Evolutionary conservation across 2,888 invertebrate genomes (phyloP), one percentile per base, ranked within the genome.

Genomic region (Steinernema carpocapsae): DNA sequence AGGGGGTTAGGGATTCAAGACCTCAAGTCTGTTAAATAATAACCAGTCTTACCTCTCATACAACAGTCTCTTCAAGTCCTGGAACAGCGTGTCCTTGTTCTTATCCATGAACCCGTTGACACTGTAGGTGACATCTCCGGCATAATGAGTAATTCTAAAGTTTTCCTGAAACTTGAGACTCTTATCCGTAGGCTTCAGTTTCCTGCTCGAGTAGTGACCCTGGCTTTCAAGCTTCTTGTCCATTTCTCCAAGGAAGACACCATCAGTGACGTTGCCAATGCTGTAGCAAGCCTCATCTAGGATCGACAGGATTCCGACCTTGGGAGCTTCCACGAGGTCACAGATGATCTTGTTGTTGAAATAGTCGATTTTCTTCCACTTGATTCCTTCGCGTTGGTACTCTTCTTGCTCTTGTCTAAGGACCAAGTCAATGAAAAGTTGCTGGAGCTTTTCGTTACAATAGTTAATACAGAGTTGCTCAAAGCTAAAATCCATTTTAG

Each of bases 401-500:
- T 97, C 97, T 88, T 97, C 97, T 87, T 99, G 97, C 88, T 99
- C 97, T 88, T 96, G 97, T 87, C 96, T 95, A 78, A 99, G 89
- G 42, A 97, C 97, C 89, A 99, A 90, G 89, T 97, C 97, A 86
- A 97, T 97, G 88, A 97, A 97, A 45, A 97, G 90, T 88, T 97
- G 97, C 88, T 97, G 97, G 80, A 97, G 90, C 88, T 97, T 97
- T 90, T 97, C 97, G 88, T 97, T 97, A 88, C 97, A 97, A 89
- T 97, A 97, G 90, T 97, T 97, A 87, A 97, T 97, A 89, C 97
- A 97, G 89, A 97, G 95, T 90, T 97, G 97, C 89, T 97, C 97
- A 89, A 97, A 90, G 79, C 90, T 90, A 83, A 71, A 87, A 84
- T 1, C 52, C 10, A 37, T 37, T 10, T 37, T 37, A 37, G 29